A percentile compares a stretch with the other conserved stretches of the same genome.
Evolutionary conservation across 30 jellyfish, hydroid and myxozoan genomes (phyloP).

Genomic region (Calvadosia cruxmelitensis): DNA sequence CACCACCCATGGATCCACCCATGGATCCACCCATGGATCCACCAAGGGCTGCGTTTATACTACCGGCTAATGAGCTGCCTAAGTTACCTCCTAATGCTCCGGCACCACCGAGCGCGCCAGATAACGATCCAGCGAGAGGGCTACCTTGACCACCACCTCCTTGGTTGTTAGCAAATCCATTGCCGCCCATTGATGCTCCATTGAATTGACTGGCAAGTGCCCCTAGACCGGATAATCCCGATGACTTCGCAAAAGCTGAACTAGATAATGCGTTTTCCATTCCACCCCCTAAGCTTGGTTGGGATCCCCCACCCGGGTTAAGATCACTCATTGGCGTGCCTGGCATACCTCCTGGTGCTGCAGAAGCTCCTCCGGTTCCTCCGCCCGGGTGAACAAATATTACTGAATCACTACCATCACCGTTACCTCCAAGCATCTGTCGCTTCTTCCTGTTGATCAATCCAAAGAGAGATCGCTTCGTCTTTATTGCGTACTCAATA

Average conservation of each 20-base stretch:
- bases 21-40: conserved; percentile 17
- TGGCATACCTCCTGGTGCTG: not conserved
- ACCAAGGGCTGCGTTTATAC: conserved; percentile 5
- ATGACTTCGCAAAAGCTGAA: conserved; percentile 70
- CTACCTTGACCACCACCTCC: conserved; percentile 26
- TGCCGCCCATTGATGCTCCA: conserved; percentile 17
- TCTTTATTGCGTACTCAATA: conserved; percentile 8
- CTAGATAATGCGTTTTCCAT: not conserved
- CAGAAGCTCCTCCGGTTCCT: conserved; percentile 9
- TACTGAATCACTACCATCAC: conserved; percentile 91
- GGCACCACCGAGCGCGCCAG: not conserved
- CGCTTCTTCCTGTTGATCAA: conserved; percentile 49
- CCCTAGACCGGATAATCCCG: conserved; percentile 56
- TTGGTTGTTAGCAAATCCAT: conserved; percentile 1
- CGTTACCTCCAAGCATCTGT: conserved; percentile 65
- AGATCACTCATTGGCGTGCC: not conserved
- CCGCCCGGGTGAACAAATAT: conserved; percentile 90
- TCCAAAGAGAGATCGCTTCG: conserved; percentile 34
- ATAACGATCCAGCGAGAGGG: not conserved
- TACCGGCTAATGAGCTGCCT: conserved; percentile 15
- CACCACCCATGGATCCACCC: conserved; percentile 10
- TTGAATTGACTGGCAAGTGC: conserved; percentile 8
- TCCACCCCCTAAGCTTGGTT: not conserved
- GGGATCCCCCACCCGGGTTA: conserved; percentile 3
- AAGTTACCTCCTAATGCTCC: not conserved